Conservation (phyloP, 2,888 invertebrate species). For the Drosophila pseudotalamancana region DNA sequence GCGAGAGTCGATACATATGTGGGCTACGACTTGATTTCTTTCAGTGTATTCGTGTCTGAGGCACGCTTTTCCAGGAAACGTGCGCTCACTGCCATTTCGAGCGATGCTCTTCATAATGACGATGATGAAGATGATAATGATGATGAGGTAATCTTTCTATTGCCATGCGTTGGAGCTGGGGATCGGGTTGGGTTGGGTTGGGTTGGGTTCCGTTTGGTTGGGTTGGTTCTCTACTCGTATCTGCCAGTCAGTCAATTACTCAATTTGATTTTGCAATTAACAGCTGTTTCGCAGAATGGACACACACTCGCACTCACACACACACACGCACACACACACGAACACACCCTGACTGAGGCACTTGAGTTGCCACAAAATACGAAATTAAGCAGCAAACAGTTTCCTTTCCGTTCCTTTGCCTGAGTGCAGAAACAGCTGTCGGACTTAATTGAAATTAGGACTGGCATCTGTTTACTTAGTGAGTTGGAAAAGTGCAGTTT, state of each 20-base stretch:
- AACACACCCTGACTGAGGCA: constrained; percentile 33
- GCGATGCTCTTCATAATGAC: constrained; percentile 39
- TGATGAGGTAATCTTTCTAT: constrained; percentile 61
- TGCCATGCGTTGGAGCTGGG: constrained; percentile 14
- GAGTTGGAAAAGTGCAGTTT: constrained; percentile 43
- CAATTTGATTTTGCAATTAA: constrained; percentile 76
- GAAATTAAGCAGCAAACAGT: constrained; percentile 18
- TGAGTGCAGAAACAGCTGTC: constrained; percentile 43
- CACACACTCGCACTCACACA: constrained; percentile 4
- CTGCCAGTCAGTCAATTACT: constrained; percentile 58
- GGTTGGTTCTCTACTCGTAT: constrained; percentile 36
- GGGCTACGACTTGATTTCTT: background rate
- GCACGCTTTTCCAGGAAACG: constrained; percentile 73
- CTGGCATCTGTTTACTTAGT: constrained; percentile 51
- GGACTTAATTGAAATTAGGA: constrained; percentile 46
- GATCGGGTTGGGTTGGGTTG: background rate
- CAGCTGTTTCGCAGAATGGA: constrained; percentile 56
- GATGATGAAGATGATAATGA: constrained; percentile 34
- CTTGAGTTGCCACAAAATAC: constrained; percentile 41
- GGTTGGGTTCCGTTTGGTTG: constrained; percentile 13
- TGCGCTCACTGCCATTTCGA: constrained; percentile 74
- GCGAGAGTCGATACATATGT: constrained; percentile 18
- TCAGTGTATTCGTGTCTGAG: constrained; percentile 39
- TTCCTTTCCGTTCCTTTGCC: constrained; percentile 10
- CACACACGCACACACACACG: background rate